Percentiles rank a stretch among this genome's conserved stretches.
Conservation (phyloP, 2,113 vertebrate genomes). For the Chaetops frenatus region DNA sequence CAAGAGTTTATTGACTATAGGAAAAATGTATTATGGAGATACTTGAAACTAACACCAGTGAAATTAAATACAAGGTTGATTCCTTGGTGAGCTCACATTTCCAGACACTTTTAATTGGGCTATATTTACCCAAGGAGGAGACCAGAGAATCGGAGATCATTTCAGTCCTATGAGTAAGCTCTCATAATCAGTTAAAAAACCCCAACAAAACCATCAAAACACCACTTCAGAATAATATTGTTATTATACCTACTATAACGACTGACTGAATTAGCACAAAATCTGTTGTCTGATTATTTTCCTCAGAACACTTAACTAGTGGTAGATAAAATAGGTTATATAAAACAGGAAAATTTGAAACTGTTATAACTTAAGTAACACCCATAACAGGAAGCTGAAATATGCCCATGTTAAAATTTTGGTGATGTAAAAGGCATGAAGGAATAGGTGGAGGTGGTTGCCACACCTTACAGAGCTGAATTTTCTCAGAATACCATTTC, state of each 20-base stretch:
- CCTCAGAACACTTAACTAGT: background rate
- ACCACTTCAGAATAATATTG: background rate
- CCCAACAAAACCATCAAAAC: background rate
- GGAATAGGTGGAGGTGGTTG: background rate
- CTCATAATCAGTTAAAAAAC: background rate
- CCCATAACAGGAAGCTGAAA: background rate
- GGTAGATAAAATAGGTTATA: background rate
- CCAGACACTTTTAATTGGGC: background rate
- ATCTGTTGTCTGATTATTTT: background rate
- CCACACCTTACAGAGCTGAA: background rate
- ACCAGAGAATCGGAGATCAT: background rate
- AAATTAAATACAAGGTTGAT: background rate
- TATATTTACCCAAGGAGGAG: background rate
- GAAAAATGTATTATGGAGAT: background rate
- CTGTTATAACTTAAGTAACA: background rate
- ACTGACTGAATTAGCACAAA: background rate
- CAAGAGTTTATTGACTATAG: background rate
- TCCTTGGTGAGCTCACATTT: background rate
- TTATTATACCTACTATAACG: background rate
- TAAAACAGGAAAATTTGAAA: background rate
- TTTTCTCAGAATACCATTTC: background rate
- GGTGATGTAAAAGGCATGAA: background rate
- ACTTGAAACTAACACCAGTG: background rate
- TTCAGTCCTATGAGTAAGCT: background rate
- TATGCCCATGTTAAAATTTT: background rate